Evolutionary conservation across 2,797 vertebrate species (phyloP).

Genomic region (Eulemur mongoz): DNA sequence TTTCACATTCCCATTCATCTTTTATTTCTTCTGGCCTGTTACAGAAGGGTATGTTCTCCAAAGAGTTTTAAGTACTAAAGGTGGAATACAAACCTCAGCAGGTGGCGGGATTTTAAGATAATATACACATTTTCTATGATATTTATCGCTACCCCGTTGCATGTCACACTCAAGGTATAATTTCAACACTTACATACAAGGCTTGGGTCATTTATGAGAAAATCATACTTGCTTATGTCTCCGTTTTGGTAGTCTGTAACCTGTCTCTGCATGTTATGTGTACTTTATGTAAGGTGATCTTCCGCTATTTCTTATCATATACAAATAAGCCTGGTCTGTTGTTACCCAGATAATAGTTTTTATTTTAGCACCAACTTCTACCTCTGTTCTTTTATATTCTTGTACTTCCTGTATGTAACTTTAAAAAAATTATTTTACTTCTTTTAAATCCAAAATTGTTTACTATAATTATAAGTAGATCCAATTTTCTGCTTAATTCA

Average conservation of each 20-base stretch:
- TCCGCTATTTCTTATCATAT: neutral
- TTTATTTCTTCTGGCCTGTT: neutral
- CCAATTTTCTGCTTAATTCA: neutral
- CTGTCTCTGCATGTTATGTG: neutral
- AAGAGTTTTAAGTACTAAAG: neutral
- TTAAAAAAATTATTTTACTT: neutral
- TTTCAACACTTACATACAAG: neutral
- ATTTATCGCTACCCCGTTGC: neutral
- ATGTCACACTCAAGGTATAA: neutral
- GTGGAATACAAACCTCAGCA: neutral
- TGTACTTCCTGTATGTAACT: neutral
- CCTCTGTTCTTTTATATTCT: neutral
- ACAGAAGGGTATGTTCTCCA: neutral
- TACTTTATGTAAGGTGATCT: neutral
- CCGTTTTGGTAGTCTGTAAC: neutral
- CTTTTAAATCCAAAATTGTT: slow-evolving; percentile 21
- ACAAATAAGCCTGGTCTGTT: neutral
- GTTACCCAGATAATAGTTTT: neutral
- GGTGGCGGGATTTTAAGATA: neutral
- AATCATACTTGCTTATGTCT: neutral
- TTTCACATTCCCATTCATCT: neutral
- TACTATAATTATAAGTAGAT: slow-evolving; percentile 1
- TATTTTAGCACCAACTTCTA: neutral
- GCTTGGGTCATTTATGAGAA: neutral
- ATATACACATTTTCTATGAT: neutral